Conservation (phyloP, 1,140 invertebrate genomes). For the Habropoda laboriosa region DNA sequence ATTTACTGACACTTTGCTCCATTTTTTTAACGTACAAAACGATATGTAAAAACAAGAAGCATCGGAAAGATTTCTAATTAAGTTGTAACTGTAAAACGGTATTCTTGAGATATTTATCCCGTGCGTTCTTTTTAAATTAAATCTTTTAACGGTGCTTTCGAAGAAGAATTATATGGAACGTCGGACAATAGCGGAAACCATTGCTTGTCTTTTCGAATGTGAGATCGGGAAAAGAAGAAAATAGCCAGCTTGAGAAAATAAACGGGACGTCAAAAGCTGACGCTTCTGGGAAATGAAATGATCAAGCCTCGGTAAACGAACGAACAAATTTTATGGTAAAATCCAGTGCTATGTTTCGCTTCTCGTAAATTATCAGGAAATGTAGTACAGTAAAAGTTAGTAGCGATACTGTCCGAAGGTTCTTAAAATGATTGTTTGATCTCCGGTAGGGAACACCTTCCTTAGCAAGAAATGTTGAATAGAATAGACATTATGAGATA, state of each 20-base stretch:
- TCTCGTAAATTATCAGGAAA: slow-evolving; percentile 42
- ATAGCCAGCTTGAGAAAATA: slow-evolving; percentile 6
- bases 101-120: neutral
- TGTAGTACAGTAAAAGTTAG: slow-evolving; percentile 3
- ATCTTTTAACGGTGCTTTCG: too few relatives aligned
- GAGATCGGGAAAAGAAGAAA: too few relatives aligned
- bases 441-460: too few relatives aligned
- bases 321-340: slow-evolving; percentile 45
- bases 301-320: slow-evolving; percentile 30
- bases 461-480: neutral
- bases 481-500: too few relatives aligned
- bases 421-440: slow-evolving; percentile 10
- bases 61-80: too few relatives aligned
- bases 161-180: neutral
- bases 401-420: neutral
- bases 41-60: too few relatives aligned
- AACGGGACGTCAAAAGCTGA: slow-evolving; percentile 17
- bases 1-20: too few relatives aligned
- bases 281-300: slow-evolving; percentile 39
- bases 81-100: neutral
- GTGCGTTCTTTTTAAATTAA: neutral
- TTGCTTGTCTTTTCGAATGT: too few relatives aligned
- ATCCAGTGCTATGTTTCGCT: neutral
- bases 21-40: too few relatives aligned
- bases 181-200: too few relatives aligned